Evolutionary conservation across 2,797 vertebrate species (phyloP).

Genomic region (Podarcis siculus): DNA sequence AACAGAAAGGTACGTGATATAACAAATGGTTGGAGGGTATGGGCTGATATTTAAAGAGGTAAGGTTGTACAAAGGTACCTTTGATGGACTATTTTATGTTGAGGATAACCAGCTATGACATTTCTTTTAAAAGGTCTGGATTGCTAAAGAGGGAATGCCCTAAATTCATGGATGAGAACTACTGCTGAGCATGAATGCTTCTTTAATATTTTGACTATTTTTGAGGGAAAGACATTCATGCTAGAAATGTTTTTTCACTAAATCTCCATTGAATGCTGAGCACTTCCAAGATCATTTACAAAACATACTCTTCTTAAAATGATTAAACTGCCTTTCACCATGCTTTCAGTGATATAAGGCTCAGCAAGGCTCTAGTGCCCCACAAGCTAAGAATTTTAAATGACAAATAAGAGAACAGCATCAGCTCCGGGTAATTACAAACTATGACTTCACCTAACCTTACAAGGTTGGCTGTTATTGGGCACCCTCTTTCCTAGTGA

Average conservation of each 20-base stretch:
- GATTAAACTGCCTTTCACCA: conserved; percentile 68
- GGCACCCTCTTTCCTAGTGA: conserved; percentile 45
- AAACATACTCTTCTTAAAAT: conserved; percentile 65
- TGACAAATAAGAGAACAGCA: conserved; percentile 64
- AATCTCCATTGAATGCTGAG: conserved; percentile 62
- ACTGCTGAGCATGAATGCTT: conserved; percentile 67
- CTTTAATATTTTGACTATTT: conserved; percentile 69
- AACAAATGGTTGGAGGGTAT: conserved; percentile 73
- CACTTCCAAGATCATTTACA: conserved; percentile 70
- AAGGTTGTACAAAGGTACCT: conserved; percentile 73
- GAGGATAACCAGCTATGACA: conserved; percentile 77
- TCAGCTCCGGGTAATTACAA: conserved; percentile 58
- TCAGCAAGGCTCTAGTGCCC: conserved; percentile 64
- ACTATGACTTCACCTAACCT: conserved; percentile 65
- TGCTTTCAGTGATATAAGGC: conserved; percentile 71
- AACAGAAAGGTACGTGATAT: conserved; percentile 68
- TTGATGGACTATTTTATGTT: conserved; percentile 73
- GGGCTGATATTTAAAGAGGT: conserved; percentile 77
- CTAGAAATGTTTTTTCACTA: conserved; percentile 71
- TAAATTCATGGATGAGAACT: conserved; percentile 71
- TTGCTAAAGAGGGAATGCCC: conserved; percentile 67
- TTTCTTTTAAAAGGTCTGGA: conserved; percentile 75
- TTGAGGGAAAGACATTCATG: conserved; percentile 65
- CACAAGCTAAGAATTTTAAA: conserved; percentile 69
- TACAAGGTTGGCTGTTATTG: conserved; percentile 56